Evolutionary conservation across 1,140 invertebrate species (phyloP), one percentile per base, ranked within the genome.

Genomic region (Acyrthosiphon pisum): DNA sequence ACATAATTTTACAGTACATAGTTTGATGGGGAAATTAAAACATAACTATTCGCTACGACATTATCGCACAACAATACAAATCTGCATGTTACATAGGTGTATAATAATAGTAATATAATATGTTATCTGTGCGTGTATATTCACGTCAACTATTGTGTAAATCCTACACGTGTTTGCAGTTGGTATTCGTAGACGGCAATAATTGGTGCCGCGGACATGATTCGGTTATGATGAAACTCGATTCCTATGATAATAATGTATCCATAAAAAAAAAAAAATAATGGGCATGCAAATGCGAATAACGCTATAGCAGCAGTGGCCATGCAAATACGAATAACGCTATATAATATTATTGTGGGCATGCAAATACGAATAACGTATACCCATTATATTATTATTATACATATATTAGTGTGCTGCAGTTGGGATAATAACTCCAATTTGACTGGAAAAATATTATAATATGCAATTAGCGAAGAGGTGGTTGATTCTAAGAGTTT

Each of bases 151-250:
- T 56, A 44, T 68, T 90, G 89, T 90, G 37, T 22, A 48, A n/a
- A 90, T 60, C 26, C 2, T n/a, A n/a, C 14, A 8, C 41, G 26
- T 44, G 53, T 68, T 68, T 90, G 30, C 30, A 44, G 50, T 14
- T 8, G 4, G 46, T n/a, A 76, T 14, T 76, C 60, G 60, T 76
- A 76, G 37, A 44, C 44, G 2, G 60, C 56, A 90, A 90, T 44
- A 20, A 23, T 35, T 50, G 20, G 89, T 68, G 44, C 48, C 20
- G 23, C 6, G 37, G 1, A 44, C 89, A 41, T 60, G 26, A 76
- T 76, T 76, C 60, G 22, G 84, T 87, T 87, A 46, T 87, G 84
- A 87, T 48, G 44, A 87, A 44, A 48, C 44, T 87, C 84, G 84
- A 87, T 87, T 87, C 37, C 22, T 30, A 86, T 46, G 26, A 46